A percentile compares a stretch with the other conserved stretches of the same genome.
phyloP scores from a whole-genome alignment of 2,888 invertebrate species.

The Trichopoda pennipes region DNA sequence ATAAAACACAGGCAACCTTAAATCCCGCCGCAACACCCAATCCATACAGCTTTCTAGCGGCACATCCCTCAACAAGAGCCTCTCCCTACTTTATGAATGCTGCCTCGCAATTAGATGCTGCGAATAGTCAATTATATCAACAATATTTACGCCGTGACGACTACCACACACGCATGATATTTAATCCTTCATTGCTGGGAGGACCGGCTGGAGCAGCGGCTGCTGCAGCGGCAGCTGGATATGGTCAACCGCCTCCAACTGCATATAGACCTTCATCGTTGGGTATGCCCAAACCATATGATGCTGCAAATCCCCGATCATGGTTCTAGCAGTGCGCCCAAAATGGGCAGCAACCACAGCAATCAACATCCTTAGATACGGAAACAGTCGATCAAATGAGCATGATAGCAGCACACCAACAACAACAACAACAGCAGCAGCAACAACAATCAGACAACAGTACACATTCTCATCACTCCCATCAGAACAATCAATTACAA shows the following conservation, averaged over 20 bases:
- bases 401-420: slow-evolving; percentile 57
- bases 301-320: slow-evolving; percentile 86
- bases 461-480: slow-evolving; percentile 48
- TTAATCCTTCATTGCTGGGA: slow-evolving; percentile 78
- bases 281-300: slow-evolving; percentile 88
- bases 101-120: slow-evolving; percentile 82
- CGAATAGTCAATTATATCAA: slow-evolving; percentile 86
- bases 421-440: slow-evolving; percentile 31
- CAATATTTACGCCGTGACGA: slow-evolving; percentile 87
- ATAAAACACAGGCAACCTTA: slow-evolving; percentile 81
- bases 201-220: slow-evolving; percentile 84
- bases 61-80: slow-evolving; percentile 80
- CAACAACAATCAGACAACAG: slow-evolving; percentile 47
- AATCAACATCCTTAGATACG: slow-evolving; percentile 53
- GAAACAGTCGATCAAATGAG: slow-evolving; percentile 72
- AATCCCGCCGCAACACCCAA: slow-evolving; percentile 80
- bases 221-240: slow-evolving; percentile 84
- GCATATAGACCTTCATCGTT: slow-evolving; percentile 82
- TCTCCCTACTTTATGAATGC: slow-evolving; percentile 84
- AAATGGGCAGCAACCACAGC: slow-evolving; percentile 60
- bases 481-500: slow-evolving; percentile 57
- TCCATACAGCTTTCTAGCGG: slow-evolving; percentile 84
- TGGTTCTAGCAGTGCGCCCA: slow-evolving; percentile 84
- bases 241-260: slow-evolving; percentile 85
- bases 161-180: slow-evolving; percentile 84